These are phyloP conservation scores for Tretioscincus oriximinensis DNA, from an alignment of 2,113 vertebrate species.

Conservation along the genomic window DNA sequence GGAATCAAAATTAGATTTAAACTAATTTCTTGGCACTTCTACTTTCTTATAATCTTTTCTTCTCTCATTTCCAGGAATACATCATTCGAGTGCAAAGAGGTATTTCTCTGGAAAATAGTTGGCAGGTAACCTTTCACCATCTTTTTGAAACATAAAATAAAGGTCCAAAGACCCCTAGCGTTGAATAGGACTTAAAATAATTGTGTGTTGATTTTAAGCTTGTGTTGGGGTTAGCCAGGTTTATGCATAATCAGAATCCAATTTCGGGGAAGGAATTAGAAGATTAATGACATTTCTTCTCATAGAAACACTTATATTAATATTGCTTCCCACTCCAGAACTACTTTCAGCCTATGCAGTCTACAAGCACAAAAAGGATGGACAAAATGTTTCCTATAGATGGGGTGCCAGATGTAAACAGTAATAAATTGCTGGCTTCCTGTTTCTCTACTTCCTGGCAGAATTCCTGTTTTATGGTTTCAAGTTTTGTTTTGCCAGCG, in stretches of 20 bases:
- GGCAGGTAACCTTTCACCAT: slow-evolving; percentile 84
- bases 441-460: too few relatives aligned
- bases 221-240: too few relatives aligned
- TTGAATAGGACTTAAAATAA: background rate
- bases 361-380: background rate
- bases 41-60: slow-evolving; percentile 27
- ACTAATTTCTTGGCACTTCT: slow-evolving; percentile 6
- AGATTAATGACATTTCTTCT: background rate
- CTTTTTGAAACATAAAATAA: background rate
- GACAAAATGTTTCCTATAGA: background rate
- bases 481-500: background rate
- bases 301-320: background rate
- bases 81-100: slow-evolving; percentile 96
- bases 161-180: background rate
- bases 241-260: background rate
- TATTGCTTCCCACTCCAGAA: background rate
- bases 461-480: background rate
- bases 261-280: too few relatives aligned
- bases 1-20: background rate
- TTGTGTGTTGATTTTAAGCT: background rate
- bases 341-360: background rate
- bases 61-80: slow-evolving; percentile 82
- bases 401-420: too few relatives aligned
- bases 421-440: too few relatives aligned
- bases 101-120: slow-evolving; percentile 90